A percentile compares a stretch with the other conserved stretches of the same genome.
These are phyloP conservation scores for Mastomys natalensis DNA, from an alignment of 2,113 vertebrate species.

Conservation along the genomic window DNA sequence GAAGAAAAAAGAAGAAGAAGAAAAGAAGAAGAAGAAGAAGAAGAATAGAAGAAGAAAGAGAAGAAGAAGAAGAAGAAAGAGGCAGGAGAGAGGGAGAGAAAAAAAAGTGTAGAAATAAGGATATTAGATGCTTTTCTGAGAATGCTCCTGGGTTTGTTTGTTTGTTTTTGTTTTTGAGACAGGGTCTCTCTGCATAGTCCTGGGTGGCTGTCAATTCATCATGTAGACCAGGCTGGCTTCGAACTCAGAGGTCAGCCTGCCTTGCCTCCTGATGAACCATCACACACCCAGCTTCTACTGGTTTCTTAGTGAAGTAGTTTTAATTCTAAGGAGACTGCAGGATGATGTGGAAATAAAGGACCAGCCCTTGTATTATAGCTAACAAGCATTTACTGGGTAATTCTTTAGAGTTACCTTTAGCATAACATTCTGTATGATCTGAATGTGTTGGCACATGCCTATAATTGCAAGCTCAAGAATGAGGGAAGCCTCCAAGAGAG, in stretches of 20 bases:
- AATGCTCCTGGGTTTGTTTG: background rate
- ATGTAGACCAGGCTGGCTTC: background rate
- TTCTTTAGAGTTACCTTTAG: slow-evolving; percentile 9
- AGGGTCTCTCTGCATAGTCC: background rate
- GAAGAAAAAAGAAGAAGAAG: background rate
- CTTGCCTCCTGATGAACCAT: background rate
- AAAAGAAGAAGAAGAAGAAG: background rate
- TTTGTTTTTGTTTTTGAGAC: background rate
- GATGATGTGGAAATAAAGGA: slow-evolving; percentile 10
- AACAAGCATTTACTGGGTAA: background rate
- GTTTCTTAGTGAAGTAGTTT: slow-evolving; percentile 41
- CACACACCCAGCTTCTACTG: background rate
- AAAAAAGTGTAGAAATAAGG: background rate
- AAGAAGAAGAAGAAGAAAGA: background rate
- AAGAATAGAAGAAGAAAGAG: background rate
- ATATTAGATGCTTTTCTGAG: background rate
- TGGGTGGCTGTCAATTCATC: background rate
- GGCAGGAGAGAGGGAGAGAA: background rate
- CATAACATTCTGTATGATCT: background rate
- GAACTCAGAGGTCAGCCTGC: background rate
- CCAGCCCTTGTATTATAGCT: background rate
- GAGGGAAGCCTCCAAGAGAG: background rate
- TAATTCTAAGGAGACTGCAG: background rate
- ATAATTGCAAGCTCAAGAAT: background rate
- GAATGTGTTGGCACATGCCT: background rate